phyloP scores from a whole-genome alignment of 2,113 vertebrate species.

The Xenus cinereus region DNA sequence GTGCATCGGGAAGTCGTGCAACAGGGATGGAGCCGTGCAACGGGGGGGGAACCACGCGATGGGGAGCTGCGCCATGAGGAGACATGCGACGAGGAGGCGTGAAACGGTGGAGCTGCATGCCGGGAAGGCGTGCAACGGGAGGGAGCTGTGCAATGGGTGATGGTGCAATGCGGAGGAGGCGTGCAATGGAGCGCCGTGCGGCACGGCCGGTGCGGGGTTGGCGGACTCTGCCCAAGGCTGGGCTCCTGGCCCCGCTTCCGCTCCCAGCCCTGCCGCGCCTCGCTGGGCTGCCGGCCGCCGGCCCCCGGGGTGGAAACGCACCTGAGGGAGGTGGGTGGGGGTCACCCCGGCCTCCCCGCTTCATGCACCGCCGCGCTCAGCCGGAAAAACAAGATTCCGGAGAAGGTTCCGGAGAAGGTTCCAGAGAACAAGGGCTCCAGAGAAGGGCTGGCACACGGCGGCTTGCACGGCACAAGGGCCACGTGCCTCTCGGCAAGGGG shows the following conservation, averaged over 20 bases:
- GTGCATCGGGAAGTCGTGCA: fast-evolving
- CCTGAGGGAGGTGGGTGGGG: conserved; percentile 34
- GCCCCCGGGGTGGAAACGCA: neutral
- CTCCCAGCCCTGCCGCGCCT: neutral
- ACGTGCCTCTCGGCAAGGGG: fast-evolving
- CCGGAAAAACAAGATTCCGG: neutral
- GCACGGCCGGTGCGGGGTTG: fast-evolving
- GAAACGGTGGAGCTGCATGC: fast-evolving
- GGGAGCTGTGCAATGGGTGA: neutral
- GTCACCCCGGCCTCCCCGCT: neutral
- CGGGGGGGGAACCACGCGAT: neutral
- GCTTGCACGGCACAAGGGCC: neutral
- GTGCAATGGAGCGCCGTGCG: fast-evolving
- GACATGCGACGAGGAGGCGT: fast-evolving
- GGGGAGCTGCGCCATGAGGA: neutral
- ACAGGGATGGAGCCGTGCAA: no score
- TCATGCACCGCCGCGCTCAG: neutral
- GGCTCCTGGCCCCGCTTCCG: neutral
- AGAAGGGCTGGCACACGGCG: fast-evolving
- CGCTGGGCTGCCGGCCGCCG: neutral
- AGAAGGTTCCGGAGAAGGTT: neutral
- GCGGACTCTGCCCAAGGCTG: neutral
- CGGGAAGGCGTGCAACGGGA: neutral
- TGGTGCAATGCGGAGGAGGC: fast-evolving
- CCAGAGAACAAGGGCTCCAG: neutral